Percentiles rank a stretch among this genome's conserved stretches.
These are phyloP conservation scores for Adineta ricciae DNA, from an alignment of 2,888 invertebrate species.

Conservation along the genomic window DNA sequence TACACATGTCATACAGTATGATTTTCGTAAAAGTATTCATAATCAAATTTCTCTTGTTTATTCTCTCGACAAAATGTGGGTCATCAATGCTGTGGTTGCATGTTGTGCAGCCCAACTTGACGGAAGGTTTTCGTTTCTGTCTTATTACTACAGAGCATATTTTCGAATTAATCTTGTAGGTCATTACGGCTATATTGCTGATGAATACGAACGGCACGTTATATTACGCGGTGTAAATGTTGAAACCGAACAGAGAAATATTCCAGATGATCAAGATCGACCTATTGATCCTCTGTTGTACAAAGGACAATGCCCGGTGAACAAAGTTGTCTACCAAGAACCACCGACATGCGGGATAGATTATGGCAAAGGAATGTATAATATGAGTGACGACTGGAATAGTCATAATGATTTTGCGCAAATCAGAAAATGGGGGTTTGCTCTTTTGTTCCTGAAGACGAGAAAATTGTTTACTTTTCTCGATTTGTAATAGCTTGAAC, in stretches of 20 bases:
- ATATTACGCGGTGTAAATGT: constrained; percentile 18
- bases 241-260: constrained; percentile 15
- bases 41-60: not conserved
- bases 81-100: not conserved
- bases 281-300: not conserved
- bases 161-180: not conserved
- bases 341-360: not conserved
- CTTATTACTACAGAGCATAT: not conserved
- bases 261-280: constrained; percentile 9
- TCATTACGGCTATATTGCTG: constrained; percentile 2
- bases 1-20: no score
- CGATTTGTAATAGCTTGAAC: not conserved
- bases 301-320: not conserved
- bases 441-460: not conserved
- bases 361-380: constrained; percentile 19
- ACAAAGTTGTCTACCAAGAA: not conserved
- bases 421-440: constrained; percentile 19
- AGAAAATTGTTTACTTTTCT: not conserved
- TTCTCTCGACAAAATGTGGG: not conserved
- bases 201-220: not conserved
- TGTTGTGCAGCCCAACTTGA: not conserved
- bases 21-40: no score
- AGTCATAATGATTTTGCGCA: constrained; percentile 19
- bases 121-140: not conserved
- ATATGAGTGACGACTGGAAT: not conserved